phyloP scores from a whole-genome alignment of 2,888 invertebrate genomes.

The Strigamia transsilvanica region DNA sequence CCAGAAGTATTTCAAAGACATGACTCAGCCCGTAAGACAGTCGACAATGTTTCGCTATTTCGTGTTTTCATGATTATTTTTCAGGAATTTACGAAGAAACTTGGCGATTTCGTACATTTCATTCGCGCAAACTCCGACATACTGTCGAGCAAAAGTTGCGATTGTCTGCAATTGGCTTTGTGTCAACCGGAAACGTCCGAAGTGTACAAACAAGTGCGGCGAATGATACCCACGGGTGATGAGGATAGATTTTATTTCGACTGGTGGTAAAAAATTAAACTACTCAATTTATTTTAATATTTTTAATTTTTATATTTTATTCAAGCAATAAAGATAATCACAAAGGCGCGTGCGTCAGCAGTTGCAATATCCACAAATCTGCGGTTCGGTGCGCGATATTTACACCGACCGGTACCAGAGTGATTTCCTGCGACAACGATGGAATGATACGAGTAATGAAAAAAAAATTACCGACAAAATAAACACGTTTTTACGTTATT shows the following conservation, averaged over 20 bases:
- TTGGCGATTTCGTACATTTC: constrained; percentile 70
- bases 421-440: constrained; percentile 14
- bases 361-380: not conserved
- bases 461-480: not conserved
- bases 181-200: constrained; percentile 71
- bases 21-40: not conserved
- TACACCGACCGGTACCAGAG: not conserved
- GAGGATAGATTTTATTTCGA: not conserved
- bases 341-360: not conserved
- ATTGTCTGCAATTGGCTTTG: constrained; percentile 76
- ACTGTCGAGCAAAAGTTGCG: constrained; percentile 69
- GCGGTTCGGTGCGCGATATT: not conserved
- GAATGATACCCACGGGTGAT: not conserved
- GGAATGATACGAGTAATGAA: not conserved
- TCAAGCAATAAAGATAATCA: constrained; percentile 8
- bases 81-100: not conserved
- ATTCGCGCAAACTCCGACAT: constrained; percentile 72
- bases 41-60: no score
- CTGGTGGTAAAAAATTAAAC: not conserved
- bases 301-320: not conserved
- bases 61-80: not conserved
- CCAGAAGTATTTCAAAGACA: constrained; percentile 12
- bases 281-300: not conserved
- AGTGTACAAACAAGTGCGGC: constrained; percentile 66
- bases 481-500: not conserved